Percentiles rank a stretch among this genome's conserved stretches.
Conservation (phyloP, 2,888 invertebrate genomes). For the Leuctra nigra region DNA sequence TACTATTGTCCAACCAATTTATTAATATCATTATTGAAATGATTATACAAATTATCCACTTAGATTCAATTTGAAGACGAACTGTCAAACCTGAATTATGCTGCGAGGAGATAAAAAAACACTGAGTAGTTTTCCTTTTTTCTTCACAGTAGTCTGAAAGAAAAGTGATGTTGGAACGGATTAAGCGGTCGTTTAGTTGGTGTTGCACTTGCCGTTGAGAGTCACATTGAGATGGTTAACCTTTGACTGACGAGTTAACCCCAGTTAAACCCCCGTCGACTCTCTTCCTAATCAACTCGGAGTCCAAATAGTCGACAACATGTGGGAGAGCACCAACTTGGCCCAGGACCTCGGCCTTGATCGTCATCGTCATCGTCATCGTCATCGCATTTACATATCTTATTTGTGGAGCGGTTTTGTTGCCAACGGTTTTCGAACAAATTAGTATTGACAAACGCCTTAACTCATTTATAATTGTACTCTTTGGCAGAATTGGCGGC, state of each 20-base stretch:
- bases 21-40: too few relatives aligned
- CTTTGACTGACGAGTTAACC: conserved; percentile 20
- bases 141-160: not conserved
- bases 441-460: too few relatives aligned
- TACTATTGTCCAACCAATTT: too few relatives aligned
- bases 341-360: not conserved
- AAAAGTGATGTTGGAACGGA: not conserved
- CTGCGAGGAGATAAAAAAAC: too few relatives aligned
- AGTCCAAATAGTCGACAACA: not conserved
- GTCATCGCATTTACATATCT: conserved; percentile 11
- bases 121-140: too few relatives aligned
- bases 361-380: not conserved
- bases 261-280: conserved; percentile 28
- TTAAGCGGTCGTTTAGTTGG: not conserved
- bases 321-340: not conserved
- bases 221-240: conserved; percentile 20
- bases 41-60: too few relatives aligned
- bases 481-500: too few relatives aligned
- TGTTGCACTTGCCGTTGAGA: conserved; percentile 5
- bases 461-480: too few relatives aligned
- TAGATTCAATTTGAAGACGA: too few relatives aligned
- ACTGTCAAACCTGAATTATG: too few relatives aligned
- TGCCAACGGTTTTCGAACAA: not conserved
- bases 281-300: conserved; percentile 5
- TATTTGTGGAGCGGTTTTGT: not conserved